A percentile compares a stretch with the other conserved stretches of the same genome.
Conservation (phyloP, 1,140 invertebrate genomes). For the Trissolcus basalis region DNA sequence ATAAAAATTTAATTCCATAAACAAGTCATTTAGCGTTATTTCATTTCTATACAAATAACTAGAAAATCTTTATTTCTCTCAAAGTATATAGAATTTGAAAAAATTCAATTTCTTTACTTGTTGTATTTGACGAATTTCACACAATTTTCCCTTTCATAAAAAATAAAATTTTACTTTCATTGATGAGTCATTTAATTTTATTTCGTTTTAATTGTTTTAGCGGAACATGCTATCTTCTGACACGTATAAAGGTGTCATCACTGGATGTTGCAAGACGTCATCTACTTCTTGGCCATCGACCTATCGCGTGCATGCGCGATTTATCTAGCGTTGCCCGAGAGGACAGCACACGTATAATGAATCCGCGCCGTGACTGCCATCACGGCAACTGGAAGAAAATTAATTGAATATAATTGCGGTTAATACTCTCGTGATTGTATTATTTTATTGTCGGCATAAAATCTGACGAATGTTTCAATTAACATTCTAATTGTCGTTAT, state of each 20-base stretch:
- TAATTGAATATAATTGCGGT: slow-evolving; percentile 32
- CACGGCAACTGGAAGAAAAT: slow-evolving; percentile 21
- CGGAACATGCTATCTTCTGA: slow-evolving; percentile 39
- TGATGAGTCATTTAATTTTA: no score
- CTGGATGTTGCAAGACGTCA: slow-evolving; percentile 39
- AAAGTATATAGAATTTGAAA: no score
- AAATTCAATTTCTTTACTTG: no score
- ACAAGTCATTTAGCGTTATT: no score
- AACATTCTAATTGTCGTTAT: slow-evolving; percentile 26
- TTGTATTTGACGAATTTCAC: no score
- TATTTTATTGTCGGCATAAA: slow-evolving; percentile 21
- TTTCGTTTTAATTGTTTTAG: slow-evolving; percentile 19
- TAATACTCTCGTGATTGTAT: slow-evolving; percentile 7
- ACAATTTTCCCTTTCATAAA: no score
- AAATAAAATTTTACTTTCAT: no score
- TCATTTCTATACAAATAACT: no score
- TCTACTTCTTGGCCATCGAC: slow-evolving; percentile 46
- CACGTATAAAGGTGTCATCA: slow-evolving; percentile 51
- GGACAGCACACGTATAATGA: no score
- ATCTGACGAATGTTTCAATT: slow-evolving; percentile 16
- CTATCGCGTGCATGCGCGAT: slow-evolving; percentile 25
- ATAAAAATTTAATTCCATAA: no score
- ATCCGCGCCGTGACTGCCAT: no score
- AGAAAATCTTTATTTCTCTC: no score
- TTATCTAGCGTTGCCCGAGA: background rate